A percentile compares a stretch with the other conserved stretches of the same genome.
Evolutionary conservation across 2,113 vertebrate genomes (phyloP).

Genomic region (Cyphomyrus discorhynchus): DNA sequence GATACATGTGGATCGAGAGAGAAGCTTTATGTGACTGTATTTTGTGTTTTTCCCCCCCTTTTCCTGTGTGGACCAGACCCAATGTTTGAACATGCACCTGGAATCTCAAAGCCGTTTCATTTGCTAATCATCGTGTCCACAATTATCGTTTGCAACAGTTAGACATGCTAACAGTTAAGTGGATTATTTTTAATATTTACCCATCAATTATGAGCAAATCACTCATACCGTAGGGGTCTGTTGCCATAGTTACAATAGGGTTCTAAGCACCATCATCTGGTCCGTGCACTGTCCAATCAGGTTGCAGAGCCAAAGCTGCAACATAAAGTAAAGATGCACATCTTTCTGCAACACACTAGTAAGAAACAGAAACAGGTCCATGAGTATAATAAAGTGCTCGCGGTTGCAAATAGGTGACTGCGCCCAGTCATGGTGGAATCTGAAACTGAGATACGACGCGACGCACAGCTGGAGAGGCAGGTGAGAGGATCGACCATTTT

Average conservation of each 20-base stretch:
- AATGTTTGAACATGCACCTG: constrained; percentile 29
- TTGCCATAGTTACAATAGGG: constrained; percentile 94
- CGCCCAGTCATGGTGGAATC: constrained; percentile 79
- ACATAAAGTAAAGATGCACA: constrained; percentile 88
- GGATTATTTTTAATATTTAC: constrained; percentile 51
- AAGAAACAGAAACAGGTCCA: constrained; percentile 75
- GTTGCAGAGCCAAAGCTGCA: constrained; percentile 78
- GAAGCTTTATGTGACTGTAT: constrained; percentile 9
- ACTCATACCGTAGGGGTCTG: constrained; percentile 79
- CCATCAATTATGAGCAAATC: constrained; percentile 73
- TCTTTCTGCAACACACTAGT: constrained; percentile 80
- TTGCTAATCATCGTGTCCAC: constrained; percentile 22
- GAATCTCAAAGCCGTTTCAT: constrained; percentile 32
- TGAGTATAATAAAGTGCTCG: constrained; percentile 69
- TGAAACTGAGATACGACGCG: constrained; percentile 55
- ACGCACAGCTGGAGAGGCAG: constrained; percentile 70
- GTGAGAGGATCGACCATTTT: constrained; percentile 77
- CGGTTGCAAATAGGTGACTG: constrained; percentile 64
- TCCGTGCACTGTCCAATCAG: constrained; percentile 87
- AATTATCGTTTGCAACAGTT: constrained; percentile 27
- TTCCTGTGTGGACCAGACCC: constrained; percentile 24
- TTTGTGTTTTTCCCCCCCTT: background rate
- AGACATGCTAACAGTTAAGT: constrained; percentile 23
- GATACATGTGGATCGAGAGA: background rate
- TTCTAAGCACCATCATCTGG: constrained; percentile 88